A percentile compares a stretch with the other conserved stretches of the same genome.
phyloP scores from a whole-genome alignment of 2,797 vertebrate genomes.

The Lagorchestes hirsutus region DNA sequence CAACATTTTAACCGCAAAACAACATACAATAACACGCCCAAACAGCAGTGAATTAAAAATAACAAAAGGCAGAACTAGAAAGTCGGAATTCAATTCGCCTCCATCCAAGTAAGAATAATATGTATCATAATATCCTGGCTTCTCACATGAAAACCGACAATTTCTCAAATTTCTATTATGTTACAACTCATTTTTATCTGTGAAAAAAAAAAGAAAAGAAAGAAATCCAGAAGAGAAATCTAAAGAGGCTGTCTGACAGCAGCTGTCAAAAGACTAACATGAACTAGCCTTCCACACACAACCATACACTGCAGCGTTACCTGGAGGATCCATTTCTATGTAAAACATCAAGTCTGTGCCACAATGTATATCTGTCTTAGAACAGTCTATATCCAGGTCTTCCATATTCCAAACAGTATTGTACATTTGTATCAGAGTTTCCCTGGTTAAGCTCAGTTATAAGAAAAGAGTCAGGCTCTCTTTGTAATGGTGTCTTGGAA shows the following conservation, averaged over 20 bases:
- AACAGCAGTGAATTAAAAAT: constrained; percentile 67
- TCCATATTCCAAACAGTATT: constrained; percentile 88
- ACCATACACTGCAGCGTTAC: constrained; percentile 85
- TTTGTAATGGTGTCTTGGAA: constrained; percentile 88
- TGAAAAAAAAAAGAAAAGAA: constrained; percentile 74
- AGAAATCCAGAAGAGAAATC: constrained; percentile 77
- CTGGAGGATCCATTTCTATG: constrained; percentile 91
- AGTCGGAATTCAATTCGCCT: constrained; percentile 74
- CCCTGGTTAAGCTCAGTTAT: constrained; percentile 86
- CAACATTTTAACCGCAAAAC: constrained; percentile 57
- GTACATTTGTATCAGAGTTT: constrained; percentile 88
- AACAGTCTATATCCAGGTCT: constrained; percentile 89
- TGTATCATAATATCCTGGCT: constrained; percentile 72
- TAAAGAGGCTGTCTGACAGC: constrained; percentile 70
- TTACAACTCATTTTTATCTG: constrained; percentile 67
- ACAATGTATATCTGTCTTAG: constrained; percentile 86
- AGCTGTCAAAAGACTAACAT: constrained; percentile 80
- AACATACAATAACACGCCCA: constrained; percentile 42
- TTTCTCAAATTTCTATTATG: constrained; percentile 70
- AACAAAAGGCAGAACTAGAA: constrained; percentile 79
- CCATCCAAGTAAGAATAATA: constrained; percentile 82
- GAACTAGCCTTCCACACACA: constrained; percentile 77
- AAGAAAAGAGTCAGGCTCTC: constrained; percentile 87
- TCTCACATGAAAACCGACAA: constrained; percentile 71
- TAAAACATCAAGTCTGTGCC: constrained; percentile 90